phyloP scores from a whole-genome alignment of 2,113 vertebrate species.

The Suncus etruscus region DNA sequence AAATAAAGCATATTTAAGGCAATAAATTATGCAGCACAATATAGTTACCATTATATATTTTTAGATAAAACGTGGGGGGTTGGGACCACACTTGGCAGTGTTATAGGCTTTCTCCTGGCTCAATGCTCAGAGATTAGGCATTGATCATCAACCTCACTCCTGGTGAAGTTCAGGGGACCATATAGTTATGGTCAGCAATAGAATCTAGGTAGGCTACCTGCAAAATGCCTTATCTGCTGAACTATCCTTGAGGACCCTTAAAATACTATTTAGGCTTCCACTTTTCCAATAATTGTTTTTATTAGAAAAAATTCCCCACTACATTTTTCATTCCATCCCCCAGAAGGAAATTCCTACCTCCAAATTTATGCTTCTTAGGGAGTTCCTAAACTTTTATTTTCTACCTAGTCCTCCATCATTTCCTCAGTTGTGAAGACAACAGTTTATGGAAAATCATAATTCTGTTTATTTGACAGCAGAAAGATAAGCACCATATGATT shows the following conservation, averaged over 20 bases:
- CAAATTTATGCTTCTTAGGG: not conserved
- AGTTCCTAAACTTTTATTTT: not conserved
- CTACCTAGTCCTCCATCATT: not conserved
- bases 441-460: not conserved
- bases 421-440: not conserved
- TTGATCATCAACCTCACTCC: too few relatives aligned
- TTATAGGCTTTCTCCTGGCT: too few relatives aligned
- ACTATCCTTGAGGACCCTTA: not conserved
- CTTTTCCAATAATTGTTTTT: not conserved
- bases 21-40: slow-evolving; percentile 57
- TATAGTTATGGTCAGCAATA: too few relatives aligned
- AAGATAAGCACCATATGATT: not conserved
- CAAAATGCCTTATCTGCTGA: too few relatives aligned
- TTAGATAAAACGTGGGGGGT: too few relatives aligned
- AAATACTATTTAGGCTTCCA: not conserved
- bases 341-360: not conserved
- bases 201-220: too few relatives aligned
- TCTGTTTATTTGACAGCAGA: not conserved
- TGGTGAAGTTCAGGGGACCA: too few relatives aligned
- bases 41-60: not conserved
- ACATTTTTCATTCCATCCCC: not conserved
- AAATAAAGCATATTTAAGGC: slow-evolving; percentile 57
- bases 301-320: not conserved
- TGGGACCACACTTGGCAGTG: too few relatives aligned
- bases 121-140: too few relatives aligned